phyloP scores from a whole-genome alignment of 2,888 invertebrate species.

The Lordiphosa andalusiaca region DNA sequence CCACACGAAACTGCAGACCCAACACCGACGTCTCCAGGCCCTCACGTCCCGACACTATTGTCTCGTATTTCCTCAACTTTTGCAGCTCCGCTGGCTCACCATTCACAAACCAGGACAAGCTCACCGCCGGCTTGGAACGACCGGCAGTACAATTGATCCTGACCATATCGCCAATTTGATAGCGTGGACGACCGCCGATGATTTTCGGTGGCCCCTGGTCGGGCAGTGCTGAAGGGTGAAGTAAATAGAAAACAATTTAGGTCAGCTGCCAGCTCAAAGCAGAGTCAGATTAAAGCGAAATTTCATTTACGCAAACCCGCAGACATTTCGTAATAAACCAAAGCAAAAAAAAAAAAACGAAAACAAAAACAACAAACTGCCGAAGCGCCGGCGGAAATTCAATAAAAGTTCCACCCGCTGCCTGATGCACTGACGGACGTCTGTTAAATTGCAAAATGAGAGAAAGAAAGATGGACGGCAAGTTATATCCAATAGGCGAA shows the following conservation, averaged over 20 bases:
- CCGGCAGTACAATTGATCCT: slow-evolving; percentile 84
- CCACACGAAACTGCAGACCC: slow-evolving; percentile 86
- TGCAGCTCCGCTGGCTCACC: slow-evolving; percentile 81
- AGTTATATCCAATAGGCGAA: slow-evolving; percentile 18
- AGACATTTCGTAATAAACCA: slow-evolving; percentile 55
- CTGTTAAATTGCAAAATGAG: slow-evolving; percentile 58
- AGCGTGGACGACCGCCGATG: slow-evolving; percentile 82
- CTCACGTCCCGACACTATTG: slow-evolving; percentile 82
- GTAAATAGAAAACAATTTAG: slow-evolving; percentile 14
- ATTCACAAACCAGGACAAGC: slow-evolving; percentile 84
- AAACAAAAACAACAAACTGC: slow-evolving; percentile 26
- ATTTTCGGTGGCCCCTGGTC: slow-evolving; percentile 83
- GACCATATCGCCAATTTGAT: slow-evolving; percentile 83
- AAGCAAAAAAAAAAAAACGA: slow-evolving; percentile 23
- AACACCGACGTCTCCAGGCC: slow-evolving; percentile 85
- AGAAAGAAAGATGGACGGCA: slow-evolving; percentile 17
- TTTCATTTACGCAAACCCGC: slow-evolving; percentile 63
- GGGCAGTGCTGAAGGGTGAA: slow-evolving; percentile 81
- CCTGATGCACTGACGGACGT: slow-evolving; percentile 62
- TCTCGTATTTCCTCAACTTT: slow-evolving; percentile 81
- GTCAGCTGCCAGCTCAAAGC: slow-evolving; percentile 26
- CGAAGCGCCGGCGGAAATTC: slow-evolving; percentile 64
- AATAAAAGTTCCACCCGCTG: slow-evolving; percentile 72
- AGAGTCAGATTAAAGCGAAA: slow-evolving; percentile 48
- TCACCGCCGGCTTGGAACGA: slow-evolving; percentile 83